A percentile compares a stretch with the other conserved stretches of the same genome.
Evolutionary conservation across 2,797 vertebrate species (phyloP).

Genomic region (Astyanax mexicanus): DNA sequence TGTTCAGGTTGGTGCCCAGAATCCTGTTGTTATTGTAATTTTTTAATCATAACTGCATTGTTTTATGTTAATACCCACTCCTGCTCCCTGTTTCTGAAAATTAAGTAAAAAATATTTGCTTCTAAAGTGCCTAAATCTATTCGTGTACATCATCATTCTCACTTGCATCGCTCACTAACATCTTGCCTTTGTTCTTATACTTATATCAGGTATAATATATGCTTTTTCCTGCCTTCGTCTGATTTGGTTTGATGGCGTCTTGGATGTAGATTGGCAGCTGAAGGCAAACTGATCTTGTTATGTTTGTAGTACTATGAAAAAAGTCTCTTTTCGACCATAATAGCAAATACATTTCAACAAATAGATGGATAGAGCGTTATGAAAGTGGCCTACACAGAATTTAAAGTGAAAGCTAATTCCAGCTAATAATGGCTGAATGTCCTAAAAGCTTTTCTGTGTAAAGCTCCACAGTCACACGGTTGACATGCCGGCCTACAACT

Average conservation of each 20-base stretch:
- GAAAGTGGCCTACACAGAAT: neutral
- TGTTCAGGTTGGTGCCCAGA: neutral
- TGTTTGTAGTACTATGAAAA: neutral
- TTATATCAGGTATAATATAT: too few relatives aligned
- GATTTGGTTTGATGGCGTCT: neutral
- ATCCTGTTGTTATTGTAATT: neutral
- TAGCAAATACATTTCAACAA: neutral
- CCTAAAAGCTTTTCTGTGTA: neutral
- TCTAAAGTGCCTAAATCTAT: neutral
- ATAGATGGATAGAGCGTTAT: neutral
- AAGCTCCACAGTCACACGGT: neutral
- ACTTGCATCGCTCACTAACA: neutral
- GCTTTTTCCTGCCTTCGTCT: neutral
- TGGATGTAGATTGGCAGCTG: neutral
- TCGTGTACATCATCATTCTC: neutral
- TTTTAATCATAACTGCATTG: neutral
- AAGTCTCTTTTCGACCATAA: neutral
- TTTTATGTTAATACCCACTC: neutral
- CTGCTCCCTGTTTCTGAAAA: too few relatives aligned
- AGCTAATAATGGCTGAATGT: neutral
- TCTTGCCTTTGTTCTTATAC: too few relatives aligned
- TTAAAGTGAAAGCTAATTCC: neutral
- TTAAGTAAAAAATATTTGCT: neutral
- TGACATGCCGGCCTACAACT: neutral
- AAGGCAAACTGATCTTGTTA: neutral